Evolutionary conservation across 1,140 invertebrate genomes (phyloP).

Genomic region (Ips typographus): DNA sequence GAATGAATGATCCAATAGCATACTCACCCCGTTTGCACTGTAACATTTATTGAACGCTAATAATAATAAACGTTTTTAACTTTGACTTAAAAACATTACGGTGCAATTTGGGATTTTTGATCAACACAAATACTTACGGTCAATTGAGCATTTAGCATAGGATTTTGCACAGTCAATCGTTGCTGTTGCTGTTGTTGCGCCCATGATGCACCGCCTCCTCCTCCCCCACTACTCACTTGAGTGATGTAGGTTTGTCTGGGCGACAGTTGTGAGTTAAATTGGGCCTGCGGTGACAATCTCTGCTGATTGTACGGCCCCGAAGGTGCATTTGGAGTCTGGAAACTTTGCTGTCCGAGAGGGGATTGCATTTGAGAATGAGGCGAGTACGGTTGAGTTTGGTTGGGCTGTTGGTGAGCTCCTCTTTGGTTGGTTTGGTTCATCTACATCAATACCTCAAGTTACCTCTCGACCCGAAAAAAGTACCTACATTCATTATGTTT

Average conservation of each 20-base stretch:
- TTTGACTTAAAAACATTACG: no score
- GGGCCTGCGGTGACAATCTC: conserved; percentile 45
- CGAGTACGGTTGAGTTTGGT: conserved; percentile 55
- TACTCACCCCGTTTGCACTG: no score
- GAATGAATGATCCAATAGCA: no score
- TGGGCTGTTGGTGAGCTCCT: conserved; percentile 28
- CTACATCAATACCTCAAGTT: conserved; percentile 1
- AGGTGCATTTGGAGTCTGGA: conserved; percentile 36
- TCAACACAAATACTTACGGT: conserved; percentile 57
- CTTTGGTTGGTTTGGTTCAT: conserved; percentile 22
- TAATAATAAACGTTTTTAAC: no score
- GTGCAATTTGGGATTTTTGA: no score
- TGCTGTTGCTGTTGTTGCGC: conserved; percentile 38
- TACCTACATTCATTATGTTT: not conserved
- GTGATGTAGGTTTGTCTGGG: conserved; percentile 45
- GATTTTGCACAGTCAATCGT: conserved; percentile 63
- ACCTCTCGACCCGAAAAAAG: not conserved
- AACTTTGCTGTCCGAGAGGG: conserved; percentile 46
- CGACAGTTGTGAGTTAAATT: conserved; percentile 48
- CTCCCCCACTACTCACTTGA: conserved; percentile 31
- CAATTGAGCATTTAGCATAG: conserved; percentile 77
- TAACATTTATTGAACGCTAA: no score
- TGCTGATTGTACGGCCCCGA: conserved; percentile 44
- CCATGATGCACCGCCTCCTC: conserved; percentile 32
- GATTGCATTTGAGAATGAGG: conserved; percentile 52